Evolutionary conservation across 1,140 invertebrate species (phyloP).

Genomic region (Anastatus disparis): DNA sequence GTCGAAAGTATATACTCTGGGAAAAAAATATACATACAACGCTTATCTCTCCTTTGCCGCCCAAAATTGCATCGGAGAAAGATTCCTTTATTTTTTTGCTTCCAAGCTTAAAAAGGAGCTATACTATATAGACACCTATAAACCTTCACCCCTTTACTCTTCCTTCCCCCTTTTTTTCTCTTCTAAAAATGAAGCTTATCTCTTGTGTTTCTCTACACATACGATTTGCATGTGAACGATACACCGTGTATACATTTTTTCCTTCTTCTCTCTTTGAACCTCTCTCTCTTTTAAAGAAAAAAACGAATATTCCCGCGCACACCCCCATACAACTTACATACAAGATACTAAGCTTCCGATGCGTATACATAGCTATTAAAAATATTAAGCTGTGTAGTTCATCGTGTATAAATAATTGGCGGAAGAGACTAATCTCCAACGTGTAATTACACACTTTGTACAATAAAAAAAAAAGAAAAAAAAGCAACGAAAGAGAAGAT

Average conservation of each 20-base stretch:
- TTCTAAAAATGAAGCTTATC: too few species aligned
- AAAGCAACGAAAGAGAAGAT: neutral
- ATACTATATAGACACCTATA: neutral
- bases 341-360: too few species aligned
- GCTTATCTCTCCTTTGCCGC: constrained; percentile 14
- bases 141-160: too few species aligned
- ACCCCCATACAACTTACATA: too few species aligned
- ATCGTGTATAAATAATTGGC: constrained; percentile 7
- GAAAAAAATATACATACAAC: neutral
- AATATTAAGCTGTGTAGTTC: neutral
- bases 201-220: neutral
- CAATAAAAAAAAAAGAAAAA: too few species aligned
- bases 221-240: constrained; percentile 16
- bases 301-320: neutral
- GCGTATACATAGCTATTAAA: neutral
- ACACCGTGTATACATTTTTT: too few species aligned
- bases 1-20: neutral
- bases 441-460: too few species aligned
- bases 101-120: neutral
- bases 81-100: too few species aligned
- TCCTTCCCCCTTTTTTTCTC: too few species aligned
- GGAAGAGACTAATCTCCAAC: constrained; percentile 20
- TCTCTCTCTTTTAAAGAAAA: too few species aligned
- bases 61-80: constrained; percentile 18
- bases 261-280: too few species aligned